A percentile compares a stretch with the other conserved stretches of the same genome.
These are phyloP conservation scores for Lepidocyrtinus sp. DNA, from an alignment of 2,888 invertebrate genomes.

Conservation along the genomic window DNA sequence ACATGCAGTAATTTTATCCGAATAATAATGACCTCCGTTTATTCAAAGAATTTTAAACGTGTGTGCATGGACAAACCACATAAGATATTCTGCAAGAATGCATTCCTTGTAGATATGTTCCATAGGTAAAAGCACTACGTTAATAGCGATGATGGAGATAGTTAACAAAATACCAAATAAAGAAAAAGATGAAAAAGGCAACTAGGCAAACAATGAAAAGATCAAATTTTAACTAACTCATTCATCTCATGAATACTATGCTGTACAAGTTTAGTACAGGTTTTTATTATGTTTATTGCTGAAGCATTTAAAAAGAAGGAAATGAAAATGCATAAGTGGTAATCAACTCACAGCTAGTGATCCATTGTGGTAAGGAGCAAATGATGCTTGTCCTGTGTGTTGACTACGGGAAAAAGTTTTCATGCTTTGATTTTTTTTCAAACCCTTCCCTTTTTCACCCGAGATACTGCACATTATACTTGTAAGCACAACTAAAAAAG, in stretches of 20 bases:
- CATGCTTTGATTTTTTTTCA: too few relatives aligned
- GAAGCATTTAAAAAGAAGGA: slow-evolving; percentile 40
- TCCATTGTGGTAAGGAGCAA: slow-evolving; percentile 40
- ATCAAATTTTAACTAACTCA: not conserved
- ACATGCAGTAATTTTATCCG: slow-evolving; percentile 34
- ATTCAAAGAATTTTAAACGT: not conserved
- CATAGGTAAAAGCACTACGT: not conserved
- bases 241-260: not conserved
- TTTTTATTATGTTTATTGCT: slow-evolving; percentile 27
- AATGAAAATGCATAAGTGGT: slow-evolving; percentile 47
- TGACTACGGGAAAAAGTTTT: not conserved
- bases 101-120: not conserved
- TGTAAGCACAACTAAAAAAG: slow-evolving; percentile 21
- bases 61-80: not conserved
- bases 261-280: not conserved
- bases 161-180: slow-evolving; percentile 44
- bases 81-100: not conserved
- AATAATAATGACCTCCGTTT: slow-evolving; percentile 14
- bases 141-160: not conserved
- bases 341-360: slow-evolving; percentile 54
- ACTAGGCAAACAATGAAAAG: slow-evolving; percentile 25
- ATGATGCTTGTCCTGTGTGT: slow-evolving; percentile 11
- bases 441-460: not conserved
- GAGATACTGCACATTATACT: too few relatives aligned
- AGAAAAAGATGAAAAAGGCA: slow-evolving; percentile 29